phyloP scores from a whole-genome alignment of 1,140 invertebrate species.

The Bombus sylvicola region DNA sequence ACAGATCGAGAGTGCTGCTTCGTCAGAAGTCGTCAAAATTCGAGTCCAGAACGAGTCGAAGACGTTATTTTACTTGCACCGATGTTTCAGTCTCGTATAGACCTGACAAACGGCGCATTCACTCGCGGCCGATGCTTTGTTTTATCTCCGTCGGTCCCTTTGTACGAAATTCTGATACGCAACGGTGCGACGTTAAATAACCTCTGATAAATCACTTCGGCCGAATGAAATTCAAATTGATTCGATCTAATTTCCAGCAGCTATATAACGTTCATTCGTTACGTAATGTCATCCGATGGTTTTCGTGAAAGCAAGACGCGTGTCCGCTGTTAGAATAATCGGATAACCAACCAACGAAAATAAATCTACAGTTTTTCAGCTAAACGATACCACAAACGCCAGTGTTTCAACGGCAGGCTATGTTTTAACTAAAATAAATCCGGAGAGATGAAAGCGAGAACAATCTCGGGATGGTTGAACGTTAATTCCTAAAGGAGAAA shows the following conservation, averaged over 20 bases:
- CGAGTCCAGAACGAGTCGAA: no score
- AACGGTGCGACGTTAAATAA: no score
- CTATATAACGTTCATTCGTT: background rate
- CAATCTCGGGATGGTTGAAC: background rate
- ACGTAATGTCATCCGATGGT: background rate
- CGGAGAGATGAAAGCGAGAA: background rate
- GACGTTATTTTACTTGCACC: background rate
- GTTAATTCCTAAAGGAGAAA: background rate
- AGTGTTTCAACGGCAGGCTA: background rate
- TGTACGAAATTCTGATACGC: no score
- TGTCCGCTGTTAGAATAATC: background rate
- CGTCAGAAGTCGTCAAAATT: slow-evolving; percentile 1
- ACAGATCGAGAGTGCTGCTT: background rate
- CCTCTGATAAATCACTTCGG: no score
- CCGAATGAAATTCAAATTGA: background rate
- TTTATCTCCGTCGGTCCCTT: no score
- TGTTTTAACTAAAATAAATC: background rate
- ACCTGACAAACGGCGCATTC: no score
- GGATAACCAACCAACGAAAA: background rate
- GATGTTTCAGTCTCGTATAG: no score
- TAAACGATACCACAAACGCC: no score
- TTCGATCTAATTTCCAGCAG: background rate
- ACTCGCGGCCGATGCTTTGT: no score
- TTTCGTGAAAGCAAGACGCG: background rate
- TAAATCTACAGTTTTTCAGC: background rate